Evolutionary conservation across 2,797 vertebrate species (phyloP), one percentile per base, ranked within the genome.

Genomic region (Myotis findleyi): DNA sequence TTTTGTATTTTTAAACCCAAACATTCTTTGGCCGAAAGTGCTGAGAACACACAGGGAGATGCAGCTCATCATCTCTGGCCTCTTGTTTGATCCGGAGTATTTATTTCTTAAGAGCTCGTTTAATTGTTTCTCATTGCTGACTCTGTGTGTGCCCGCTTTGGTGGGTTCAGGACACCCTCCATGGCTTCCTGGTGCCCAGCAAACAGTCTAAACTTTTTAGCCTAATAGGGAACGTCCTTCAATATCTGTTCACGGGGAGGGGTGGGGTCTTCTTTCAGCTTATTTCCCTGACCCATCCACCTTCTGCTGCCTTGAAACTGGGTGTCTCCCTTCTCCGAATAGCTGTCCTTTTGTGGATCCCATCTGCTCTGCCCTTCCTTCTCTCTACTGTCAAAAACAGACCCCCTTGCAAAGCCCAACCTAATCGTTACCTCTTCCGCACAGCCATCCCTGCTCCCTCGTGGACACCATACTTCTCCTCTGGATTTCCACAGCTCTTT

Each of bases 1-100:
- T 64, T 94, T 88, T n/a, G 25, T 73, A 41, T 95, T 91, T 94
- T 93, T 84, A 93, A 85, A 79, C 44, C 25, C 30, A 1, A 62
- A 30, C 9, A 9, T 53, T 80, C 49, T 93, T 51, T 0, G 13
- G 49, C 59, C 4, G 0, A 53, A 73, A 73, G 41, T 64, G n/a
- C 38, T 0, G 3, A 25, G 84, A 75, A 64, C 13, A 30, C 9
- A 11, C 38, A 73, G 80, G 68, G 55, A 79, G 87, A 36, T 62
- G 33, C 13, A 36, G 68, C 38, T 82, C 72, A 25, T 84, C 12
- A 5, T n/a, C 44, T 79, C 64, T 7, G 6, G 9, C 7, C 10
- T 73, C 75, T 23, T 55, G 10, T 88, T 86, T 33, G 83, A 21
- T 77, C 72, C 53, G 41, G 69, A 30, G 13, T 66, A 14, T 86